A percentile compares a stretch with the other conserved stretches of the same genome.
Evolutionary conservation across 2,113 vertebrate species (phyloP).

Genomic region (Grammatotria lemairii): DNA sequence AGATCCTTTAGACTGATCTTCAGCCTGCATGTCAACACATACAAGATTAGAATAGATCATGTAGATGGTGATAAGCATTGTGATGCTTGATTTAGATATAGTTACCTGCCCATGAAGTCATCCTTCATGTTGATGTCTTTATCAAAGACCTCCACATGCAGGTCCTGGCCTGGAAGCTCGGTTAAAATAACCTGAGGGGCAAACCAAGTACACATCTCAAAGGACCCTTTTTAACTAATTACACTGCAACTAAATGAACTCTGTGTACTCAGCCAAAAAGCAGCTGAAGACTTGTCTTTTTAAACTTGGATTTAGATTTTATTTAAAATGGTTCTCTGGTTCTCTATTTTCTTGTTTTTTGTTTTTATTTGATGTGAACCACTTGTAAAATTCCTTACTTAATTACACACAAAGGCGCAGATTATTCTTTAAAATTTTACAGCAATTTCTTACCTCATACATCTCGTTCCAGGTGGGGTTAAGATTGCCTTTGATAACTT

Average conservation of each 20-base stretch:
- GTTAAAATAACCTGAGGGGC: conserved; percentile 77
- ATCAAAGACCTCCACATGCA: conserved; percentile 81
- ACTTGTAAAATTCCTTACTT: neutral
- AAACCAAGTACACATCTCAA: neutral
- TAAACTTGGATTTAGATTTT: neutral
- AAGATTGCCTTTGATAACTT: conserved; percentile 78
- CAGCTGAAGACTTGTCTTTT: neutral
- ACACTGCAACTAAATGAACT: neutral
- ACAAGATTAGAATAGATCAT: neutral
- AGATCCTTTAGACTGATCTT: conserved; percentile 78
- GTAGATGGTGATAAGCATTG: neutral
- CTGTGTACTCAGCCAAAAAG: rapidly evolving
- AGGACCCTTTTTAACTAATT: neutral
- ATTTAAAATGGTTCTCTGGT: neutral
- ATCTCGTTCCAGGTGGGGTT: conserved; percentile 89
- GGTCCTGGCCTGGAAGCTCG: conserved; percentile 80
- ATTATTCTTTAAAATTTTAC: neutral
- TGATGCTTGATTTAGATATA: neutral
- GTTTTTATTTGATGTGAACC: neutral
- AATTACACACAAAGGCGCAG: rapidly evolving
- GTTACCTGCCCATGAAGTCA: conserved; percentile 87
- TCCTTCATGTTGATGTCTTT: conserved; percentile 88
- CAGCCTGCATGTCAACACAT: conserved; percentile 63
- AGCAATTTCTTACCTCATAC: conserved; percentile 78
- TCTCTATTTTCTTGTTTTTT: neutral